phyloP scores from a whole-genome alignment of 2,797 vertebrate genomes.

The Cottoperca gobio region DNA sequence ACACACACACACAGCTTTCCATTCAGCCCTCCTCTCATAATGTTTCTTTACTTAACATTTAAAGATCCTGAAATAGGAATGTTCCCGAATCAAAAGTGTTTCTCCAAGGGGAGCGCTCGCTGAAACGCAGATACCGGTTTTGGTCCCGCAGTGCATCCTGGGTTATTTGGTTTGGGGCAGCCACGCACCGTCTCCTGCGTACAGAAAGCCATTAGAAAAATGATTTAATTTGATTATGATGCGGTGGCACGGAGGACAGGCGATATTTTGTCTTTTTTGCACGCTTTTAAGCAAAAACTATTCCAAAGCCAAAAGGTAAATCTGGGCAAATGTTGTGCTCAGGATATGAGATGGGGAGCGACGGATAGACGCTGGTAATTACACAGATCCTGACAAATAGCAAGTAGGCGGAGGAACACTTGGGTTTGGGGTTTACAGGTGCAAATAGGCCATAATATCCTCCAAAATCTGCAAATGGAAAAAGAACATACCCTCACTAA shows the following conservation, averaged over 20 bases:
- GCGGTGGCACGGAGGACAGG: conserved; percentile 37
- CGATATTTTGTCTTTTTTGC: conserved; percentile 61
- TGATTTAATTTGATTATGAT: conserved; percentile 67
- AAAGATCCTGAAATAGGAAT: conserved; percentile 78
- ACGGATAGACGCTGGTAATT: conserved; percentile 63
- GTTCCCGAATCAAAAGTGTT: conserved; percentile 69
- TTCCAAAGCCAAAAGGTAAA: conserved; percentile 57
- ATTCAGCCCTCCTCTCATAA: conserved; percentile 69
- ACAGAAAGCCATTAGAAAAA: conserved; percentile 45
- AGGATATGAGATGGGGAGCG: conserved; percentile 71
- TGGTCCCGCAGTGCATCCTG: conserved; percentile 43
- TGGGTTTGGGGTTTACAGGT: conserved; percentile 61
- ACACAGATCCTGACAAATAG: conserved; percentile 73
- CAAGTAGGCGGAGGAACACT: conserved; percentile 50
- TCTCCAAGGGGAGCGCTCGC: conserved; percentile 37
- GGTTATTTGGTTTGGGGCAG: conserved; percentile 69
- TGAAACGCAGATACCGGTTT: conserved; percentile 62
- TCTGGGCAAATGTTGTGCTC: conserved; percentile 67
- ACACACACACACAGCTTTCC: conserved; percentile 67
- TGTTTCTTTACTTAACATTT: conserved; percentile 85
- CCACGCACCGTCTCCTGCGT: conserved; percentile 28
- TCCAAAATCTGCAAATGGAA: conserved; percentile 61
- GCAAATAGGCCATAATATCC: conserved; percentile 68
- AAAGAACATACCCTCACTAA: conserved; percentile 53
- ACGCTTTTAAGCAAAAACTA: conserved; percentile 47